Percentiles rank a stretch among this genome's conserved stretches.
Conservation (phyloP, 2,888 invertebrate genomes). For the Polydrusus tereticollis region DNA sequence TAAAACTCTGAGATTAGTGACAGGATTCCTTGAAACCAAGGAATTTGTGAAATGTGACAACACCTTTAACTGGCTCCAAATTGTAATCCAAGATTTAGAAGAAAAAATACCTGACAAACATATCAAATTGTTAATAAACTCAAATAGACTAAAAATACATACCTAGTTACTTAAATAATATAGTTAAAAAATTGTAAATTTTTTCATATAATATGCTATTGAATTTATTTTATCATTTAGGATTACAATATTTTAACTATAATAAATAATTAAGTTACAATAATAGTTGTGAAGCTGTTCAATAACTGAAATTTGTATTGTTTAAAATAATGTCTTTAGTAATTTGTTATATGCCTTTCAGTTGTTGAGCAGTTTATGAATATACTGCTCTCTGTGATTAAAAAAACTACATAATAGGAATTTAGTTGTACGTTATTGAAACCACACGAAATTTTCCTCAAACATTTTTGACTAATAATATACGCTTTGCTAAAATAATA, state of each 20-base stretch:
- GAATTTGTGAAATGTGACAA: no score
- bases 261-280: slow-evolving; percentile 18
- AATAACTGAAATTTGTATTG: slow-evolving; percentile 5
- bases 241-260: slow-evolving; percentile 32
- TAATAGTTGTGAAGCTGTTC: slow-evolving; percentile 23
- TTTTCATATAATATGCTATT: slow-evolving; percentile 19
- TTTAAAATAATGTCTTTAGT: neutral
- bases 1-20: no score
- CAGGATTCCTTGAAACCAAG: no score
- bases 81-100: slow-evolving; percentile 16
- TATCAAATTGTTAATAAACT: slow-evolving; percentile 24
- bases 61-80: neutral
- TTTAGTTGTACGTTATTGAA: neutral
- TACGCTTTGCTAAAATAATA: slow-evolving; percentile 6
- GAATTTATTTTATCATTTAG: neutral
- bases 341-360: slow-evolving; percentile 6
- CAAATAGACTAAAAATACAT: slow-evolving; percentile 5
- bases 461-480: neutral
- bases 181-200: slow-evolving; percentile 34
- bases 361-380: slow-evolving; percentile 28
- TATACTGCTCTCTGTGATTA: slow-evolving; percentile 41
- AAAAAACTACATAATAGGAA: slow-evolving; percentile 29
- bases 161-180: slow-evolving; percentile 37
- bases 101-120: slow-evolving; percentile 1
- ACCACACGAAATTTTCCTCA: slow-evolving; percentile 7